Base-by-base conservation (phyloP, 2,888 invertebrate species). In the Tipula confusa region DNA sequence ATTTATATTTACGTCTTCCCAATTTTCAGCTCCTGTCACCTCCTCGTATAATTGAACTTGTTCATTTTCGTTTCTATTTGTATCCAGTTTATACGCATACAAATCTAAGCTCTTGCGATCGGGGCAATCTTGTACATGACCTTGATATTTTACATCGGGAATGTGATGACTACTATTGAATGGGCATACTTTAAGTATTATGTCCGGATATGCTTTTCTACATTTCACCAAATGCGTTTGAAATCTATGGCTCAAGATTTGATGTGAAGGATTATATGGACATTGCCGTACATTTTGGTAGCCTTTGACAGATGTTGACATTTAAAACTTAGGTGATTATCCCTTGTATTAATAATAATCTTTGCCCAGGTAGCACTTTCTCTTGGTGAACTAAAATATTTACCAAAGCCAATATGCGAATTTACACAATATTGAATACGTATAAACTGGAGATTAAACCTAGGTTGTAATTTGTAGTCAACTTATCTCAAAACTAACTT, bases 201-300 rank as follows among this genome's bases (percentile, higher is more conserved):
- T 87, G 0, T 87, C 85, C 0, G 87, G 88, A 81, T 90, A 85
- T 29, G 89, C 89, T 31, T 90, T 91, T 0, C 90, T 85, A 83
- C 92, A 92, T 85, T 91, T 92, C 64, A 90, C 89, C 0, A 92
- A 85, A 80, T 92, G 92, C 0, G 89, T 86, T 80, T 91, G 90
- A 88, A 92, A 89, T 0, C 91, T 85, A 31, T 89, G 89, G 1
- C 89, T 88, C 9, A 90, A 89, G 0, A 92, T 88, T 13, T 89
- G 88, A 83, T 92, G 93, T 0, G 91, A 84, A n/a, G 85, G 85
- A 84, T 92, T 89, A 86, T 92, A 93, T 0, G 91, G 92, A 84
- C 93, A 93, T 0, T 89, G 87, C 13, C 90, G 85, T 85, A 90
- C 85, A 28, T 90, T 88, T 1, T 48, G 79, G 28, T 83, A 82